phyloP scores from a whole-genome alignment of 2,888 invertebrate species.

The Melanotus villosus region DNA sequence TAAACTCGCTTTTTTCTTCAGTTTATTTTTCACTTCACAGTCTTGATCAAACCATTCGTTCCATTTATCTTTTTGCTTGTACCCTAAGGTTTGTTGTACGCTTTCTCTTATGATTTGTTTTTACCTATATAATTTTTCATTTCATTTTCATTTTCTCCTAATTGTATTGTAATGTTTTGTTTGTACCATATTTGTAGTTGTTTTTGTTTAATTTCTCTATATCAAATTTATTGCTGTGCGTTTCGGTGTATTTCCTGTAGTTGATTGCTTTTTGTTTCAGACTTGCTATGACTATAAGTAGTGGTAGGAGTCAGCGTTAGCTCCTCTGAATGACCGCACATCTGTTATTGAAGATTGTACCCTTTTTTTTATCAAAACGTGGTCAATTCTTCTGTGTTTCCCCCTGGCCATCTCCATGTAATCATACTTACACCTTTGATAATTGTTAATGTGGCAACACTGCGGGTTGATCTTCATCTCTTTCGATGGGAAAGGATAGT shows the following conservation, averaged over 20 bases:
- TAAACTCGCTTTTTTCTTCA: constrained; percentile 1
- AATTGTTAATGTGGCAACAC: too few species aligned
- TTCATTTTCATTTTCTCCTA: neutral
- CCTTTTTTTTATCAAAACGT: neutral
- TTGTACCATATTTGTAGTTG: constrained; percentile 6
- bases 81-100: neutral
- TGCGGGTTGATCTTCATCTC: too few species aligned
- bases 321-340: constrained; percentile 1
- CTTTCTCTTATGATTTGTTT: neutral
- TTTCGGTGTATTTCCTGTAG: too few species aligned
- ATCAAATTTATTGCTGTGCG: too few species aligned
- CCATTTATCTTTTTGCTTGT: too few species aligned
- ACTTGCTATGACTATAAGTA: constrained; percentile 2
- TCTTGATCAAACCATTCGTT: constrained; percentile 1
- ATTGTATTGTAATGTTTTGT: constrained; percentile 1
- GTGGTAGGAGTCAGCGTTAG: constrained; percentile 4
- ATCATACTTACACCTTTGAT: too few species aligned
- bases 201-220: neutral
- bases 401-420: too few species aligned
- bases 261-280: too few species aligned
- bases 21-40: neutral
- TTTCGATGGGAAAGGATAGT: too few species aligned
- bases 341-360: neutral
- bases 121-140: neutral
- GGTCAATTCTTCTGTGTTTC: neutral